Base-by-base conservation (phyloP, 2,888 invertebrate species). In the Meteorus colon region DNA sequence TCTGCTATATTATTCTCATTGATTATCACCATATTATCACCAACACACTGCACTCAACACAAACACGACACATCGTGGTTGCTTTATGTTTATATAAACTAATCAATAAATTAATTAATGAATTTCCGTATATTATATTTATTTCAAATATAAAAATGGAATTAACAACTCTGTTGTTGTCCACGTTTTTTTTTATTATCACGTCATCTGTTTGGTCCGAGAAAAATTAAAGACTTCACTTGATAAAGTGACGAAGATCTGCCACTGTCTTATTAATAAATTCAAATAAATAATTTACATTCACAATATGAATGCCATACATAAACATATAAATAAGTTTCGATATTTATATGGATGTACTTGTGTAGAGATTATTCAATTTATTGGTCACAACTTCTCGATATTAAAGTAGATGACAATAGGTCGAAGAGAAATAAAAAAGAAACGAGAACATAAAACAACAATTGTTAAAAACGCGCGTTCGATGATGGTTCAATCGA, bases 11-110 rank as follows among this genome's bases (percentile, higher is more conserved):
- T 77, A 79, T 75, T 77, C 37, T 73, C 60, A 59, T 48, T 77
- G 45, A 77, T 77, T 79, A 82, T 85, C 88, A 88, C 88, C 87
- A 85, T 79, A 84, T 87, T 85, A 88, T 84, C 89, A 89, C 88
- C 87, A 87, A 85, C 81, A 86, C 88, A 89, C 88, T 88, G 85
- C 88, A 88, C 88, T 84, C 83, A 85, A 86, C 85, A 88, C 89
- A 87, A 86, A 89, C 88, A 86, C 87, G 85, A 84, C 88, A 88
- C 88, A 89, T 89, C 77, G 84, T 84, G 81, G 79, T 80, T 77
- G 51, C 45, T 73, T 51, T 16, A 73, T 41, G 27, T 75, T 48
- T 68, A 66, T 59, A 41, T 63, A 27, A 55, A 34, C 29, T 5
- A n/a, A 12, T 51, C 12, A 19, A 66, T 29, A 0, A 37, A 6